A percentile compares a stretch with the other conserved stretches of the same genome.
These are phyloP conservation scores for Parasteatoda lunata DNA, from an alignment of 2,888 invertebrate genomes.

Conservation along the genomic window DNA sequence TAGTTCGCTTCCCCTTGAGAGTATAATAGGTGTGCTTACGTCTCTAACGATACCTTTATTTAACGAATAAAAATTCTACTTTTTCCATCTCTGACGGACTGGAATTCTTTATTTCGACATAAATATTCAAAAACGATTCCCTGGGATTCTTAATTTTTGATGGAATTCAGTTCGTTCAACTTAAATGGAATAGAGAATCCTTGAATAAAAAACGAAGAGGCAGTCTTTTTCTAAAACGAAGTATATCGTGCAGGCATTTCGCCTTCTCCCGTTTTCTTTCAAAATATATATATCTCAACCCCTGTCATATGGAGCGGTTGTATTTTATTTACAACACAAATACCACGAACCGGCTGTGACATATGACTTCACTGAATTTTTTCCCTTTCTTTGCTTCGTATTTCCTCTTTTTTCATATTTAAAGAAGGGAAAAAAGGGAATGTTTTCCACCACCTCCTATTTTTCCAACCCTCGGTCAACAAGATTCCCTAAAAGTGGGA, in stretches of 20 bases:
- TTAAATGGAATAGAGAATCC: not conserved
- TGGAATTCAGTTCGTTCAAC: constrained; percentile 1
- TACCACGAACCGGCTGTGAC: constrained; percentile 37
- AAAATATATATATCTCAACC: constrained; percentile 26
- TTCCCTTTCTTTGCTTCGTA: constrained; percentile 1
- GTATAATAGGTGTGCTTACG: not conserved
- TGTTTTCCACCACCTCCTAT: not conserved
- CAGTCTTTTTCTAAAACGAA: not conserved
- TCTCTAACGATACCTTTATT: not conserved
- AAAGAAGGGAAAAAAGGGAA: not conserved
- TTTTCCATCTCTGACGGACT: not conserved
- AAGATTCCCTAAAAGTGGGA: not conserved
- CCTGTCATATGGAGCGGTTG: constrained; percentile 29
- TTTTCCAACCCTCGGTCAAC: not conserved
- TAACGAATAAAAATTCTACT: not conserved
- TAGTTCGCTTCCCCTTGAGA: not conserved
- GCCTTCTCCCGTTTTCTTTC: not conserved
- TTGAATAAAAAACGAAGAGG: constrained; percentile 10
- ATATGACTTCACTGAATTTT: constrained; percentile 29
- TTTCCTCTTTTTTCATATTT: not conserved
- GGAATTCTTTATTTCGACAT: not conserved
- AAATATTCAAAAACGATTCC: constrained; percentile 9
- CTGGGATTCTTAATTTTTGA: constrained; percentile 10
- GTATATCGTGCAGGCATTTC: constrained; percentile 5
- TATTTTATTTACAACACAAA: constrained; percentile 54